Percentiles rank a stretch among this genome's conserved stretches.
These are phyloP conservation scores for Dendrolimus kikuchii DNA, from an alignment of 1,140 invertebrate genomes.

Conservation along the genomic window DNA sequence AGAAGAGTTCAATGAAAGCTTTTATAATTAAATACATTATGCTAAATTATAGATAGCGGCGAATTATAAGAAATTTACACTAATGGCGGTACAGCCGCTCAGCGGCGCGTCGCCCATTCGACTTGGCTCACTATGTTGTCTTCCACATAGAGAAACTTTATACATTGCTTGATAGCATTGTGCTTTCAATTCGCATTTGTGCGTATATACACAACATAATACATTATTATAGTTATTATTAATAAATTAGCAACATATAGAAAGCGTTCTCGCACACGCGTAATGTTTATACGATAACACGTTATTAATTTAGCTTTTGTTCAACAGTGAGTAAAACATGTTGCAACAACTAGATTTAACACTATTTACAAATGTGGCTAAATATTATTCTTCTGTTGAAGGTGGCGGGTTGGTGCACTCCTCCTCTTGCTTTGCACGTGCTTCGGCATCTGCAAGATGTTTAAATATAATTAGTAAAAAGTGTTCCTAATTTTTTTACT, in stretches of 20 bases:
- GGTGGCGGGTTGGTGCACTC: conserved; percentile 37
- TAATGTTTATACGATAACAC: conserved; percentile 14
- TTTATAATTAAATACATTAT: conserved; percentile 11
- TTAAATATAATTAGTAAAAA: conserved; percentile 1
- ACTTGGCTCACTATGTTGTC: conserved; percentile 62
- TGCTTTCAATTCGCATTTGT: conserved; percentile 33
- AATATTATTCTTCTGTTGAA: conserved; percentile 68
- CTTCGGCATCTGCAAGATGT: conserved; percentile 59
- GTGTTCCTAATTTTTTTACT: too few relatives aligned
- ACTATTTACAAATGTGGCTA: conserved; percentile 65
- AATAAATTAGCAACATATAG: conserved; percentile 24
- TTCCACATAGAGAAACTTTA: conserved; percentile 51
- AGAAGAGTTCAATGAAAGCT: conserved; percentile 10
- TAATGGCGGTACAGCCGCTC: conserved; percentile 36
- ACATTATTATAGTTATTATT: conserved; percentile 2
- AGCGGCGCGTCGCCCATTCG: conserved; percentile 26
- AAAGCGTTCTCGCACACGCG: conserved; percentile 25
- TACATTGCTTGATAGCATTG: conserved; percentile 36
- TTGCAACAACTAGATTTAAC: conserved; percentile 58
- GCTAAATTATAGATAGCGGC: conserved; percentile 20
- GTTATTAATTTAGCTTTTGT: conserved; percentile 37
- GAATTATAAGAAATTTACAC: conserved; percentile 34
- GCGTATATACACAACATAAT: conserved; percentile 25
- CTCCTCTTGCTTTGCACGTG: conserved; percentile 53
- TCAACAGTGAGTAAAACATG: conserved; percentile 55